A percentile compares a stretch with the other conserved stretches of the same genome.
These are phyloP conservation scores for Hemicentrotus pulcherrimus DNA, from an alignment of 35 echinoderm and acorn worm genomes.

Conservation along the genomic window DNA sequence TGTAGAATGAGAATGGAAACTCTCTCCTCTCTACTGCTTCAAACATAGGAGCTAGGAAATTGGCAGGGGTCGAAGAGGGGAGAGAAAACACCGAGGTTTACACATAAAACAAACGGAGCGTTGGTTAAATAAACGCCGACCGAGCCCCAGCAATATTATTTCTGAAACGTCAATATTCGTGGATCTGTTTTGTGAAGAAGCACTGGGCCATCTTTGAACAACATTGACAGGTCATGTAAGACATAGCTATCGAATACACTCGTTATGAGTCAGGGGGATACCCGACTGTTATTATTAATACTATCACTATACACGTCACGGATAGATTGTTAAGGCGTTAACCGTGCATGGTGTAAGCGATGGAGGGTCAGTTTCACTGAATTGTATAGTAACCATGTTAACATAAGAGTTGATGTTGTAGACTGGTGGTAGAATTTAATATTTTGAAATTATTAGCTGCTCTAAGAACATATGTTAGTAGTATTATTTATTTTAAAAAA, in stretches of 20 bases:
- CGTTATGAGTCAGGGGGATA: background rate
- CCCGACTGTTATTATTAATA: background rate
- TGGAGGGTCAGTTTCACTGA: background rate
- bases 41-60: background rate
- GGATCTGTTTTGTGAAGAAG: constrained; percentile 43
- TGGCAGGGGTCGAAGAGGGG: background rate
- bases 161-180: constrained; percentile 55
- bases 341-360: background rate
- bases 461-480: no score
- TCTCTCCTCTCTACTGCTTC: background rate
- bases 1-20: background rate
- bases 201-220: constrained; percentile 16
- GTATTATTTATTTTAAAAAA: no score
- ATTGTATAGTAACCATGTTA: background rate
- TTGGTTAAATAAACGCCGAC: constrained; percentile 50
- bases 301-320: background rate
- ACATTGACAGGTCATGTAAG: background rate
- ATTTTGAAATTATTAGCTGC: background rate
- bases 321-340: background rate
- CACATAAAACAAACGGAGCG: constrained; percentile 51
- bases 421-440: background rate
- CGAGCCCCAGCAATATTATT: constrained; percentile 46
- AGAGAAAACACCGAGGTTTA: constrained; percentile 40
- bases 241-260: constrained; percentile 2
- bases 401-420: background rate